Evolutionary conservation across 2,113 vertebrate species (phyloP), one percentile per base, ranked within the genome.

Genomic region (Petrocephalus microphthalmus): DNA sequence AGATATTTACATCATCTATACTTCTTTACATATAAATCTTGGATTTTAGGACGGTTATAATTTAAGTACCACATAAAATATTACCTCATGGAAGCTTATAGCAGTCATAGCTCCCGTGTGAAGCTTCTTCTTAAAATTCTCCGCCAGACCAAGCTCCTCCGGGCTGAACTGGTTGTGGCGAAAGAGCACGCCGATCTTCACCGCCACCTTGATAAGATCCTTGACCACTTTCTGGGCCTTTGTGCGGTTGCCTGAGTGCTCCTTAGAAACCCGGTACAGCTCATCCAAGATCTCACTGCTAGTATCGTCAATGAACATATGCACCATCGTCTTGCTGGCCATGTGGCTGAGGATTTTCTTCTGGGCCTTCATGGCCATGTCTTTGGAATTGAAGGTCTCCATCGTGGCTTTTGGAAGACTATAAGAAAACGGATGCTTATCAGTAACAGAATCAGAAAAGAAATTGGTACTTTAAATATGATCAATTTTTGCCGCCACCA

Each of bases 321-420:
- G 96, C 60, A 96, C 96, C 22, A 97, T 95, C 53, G 96, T 97
- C 90, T 97, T 97, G 88, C 95, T 97, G 3, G 95, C 97, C 96
- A 97, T 97, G 91, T 96, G 96, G 87, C 96, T 96, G 90, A 97
- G 95, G 88, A 97, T 96, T 93, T 97, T 97, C 93, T 97, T 97
- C 87, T 97, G 97, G 51, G 95, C 96, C 95, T 97, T 95, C 92
- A 97, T 95, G 88, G 97, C 96, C 96, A 97, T 92, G 91, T 94
- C 95, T 94, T 97, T 97, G 53, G 96, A 97, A 91, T 94, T 97
- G 93, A 97, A 97, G 91, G 95, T 93, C 95, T 97, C 97, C 90
- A 92, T 92, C 89, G 95, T 94, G 89, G 95, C 94, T 95, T 95
- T 95, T 96, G 45, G 22, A 87, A 89, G 6, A 22, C 15, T 2